Base-by-base conservation (phyloP, 1,140 invertebrate genomes). In the Drosophila parvula region DNA sequence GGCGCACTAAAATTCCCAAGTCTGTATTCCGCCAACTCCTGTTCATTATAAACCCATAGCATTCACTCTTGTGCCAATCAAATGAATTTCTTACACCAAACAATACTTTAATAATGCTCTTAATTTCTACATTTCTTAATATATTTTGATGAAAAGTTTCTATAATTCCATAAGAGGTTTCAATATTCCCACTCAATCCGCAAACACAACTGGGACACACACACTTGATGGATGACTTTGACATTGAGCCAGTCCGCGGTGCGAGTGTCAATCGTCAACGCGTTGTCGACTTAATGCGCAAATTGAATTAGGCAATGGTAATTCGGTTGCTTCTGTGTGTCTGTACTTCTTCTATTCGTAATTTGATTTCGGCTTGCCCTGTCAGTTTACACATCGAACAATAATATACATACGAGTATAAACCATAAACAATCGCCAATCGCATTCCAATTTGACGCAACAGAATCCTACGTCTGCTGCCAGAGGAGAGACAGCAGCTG, bases 221-320 rank as follows among this genome's bases (percentile, higher is more conserved):
- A 22, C 22, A 22, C 9, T 75, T 57, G 22, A 67, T 62, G 61
- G 45, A 55, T 64, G 76, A 76, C 76, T 78, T 69, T 84, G 81
- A 80, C 77, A 86, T 86, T 86, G 82, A 75, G 59, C 59, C 73
- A 36, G 51, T 55, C 51, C 50, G 57, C 59, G 38, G 64, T 68
- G 36, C 45, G 60, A 55, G 74, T 82, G 83, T 79, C 82, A 86
- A 76, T 82, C 63, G 61, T 34, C 45, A 58, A 38, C 40, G 63
- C 34, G 32, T 45, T 70, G 68, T 51, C 47, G 61, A 48, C 47
- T 74, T 81, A 78, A 78, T 58, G 63, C 78, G 78, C 78, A 84
- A 84, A 84, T 84, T 84, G 78, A 84, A 85, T 85, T 81, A 85
- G 81, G 63, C 64, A 75, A 69, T 68, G 57, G 55, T 56, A 63